Percentiles rank a stretch among this genome's conserved stretches.
phyloP scores from a whole-genome alignment of 1,140 invertebrate genomes.

The Trialeurodes vaporariorum region DNA sequence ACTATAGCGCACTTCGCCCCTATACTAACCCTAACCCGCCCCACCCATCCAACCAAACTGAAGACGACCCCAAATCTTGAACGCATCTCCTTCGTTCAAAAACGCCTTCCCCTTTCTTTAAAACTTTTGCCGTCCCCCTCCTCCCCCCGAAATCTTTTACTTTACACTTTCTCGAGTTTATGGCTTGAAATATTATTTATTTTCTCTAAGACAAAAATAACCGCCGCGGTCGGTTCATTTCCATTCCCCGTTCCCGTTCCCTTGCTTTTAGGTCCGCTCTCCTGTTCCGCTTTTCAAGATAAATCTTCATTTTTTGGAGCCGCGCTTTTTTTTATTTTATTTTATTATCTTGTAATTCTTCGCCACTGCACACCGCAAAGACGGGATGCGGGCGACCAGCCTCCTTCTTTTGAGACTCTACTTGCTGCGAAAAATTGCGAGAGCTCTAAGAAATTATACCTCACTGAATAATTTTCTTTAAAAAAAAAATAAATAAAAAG shows the following conservation, averaged over 20 bases:
- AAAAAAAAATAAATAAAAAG: too few relatives aligned
- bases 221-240: neutral
- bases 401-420: too few relatives aligned
- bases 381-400: too few relatives aligned
- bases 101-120: neutral
- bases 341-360: neutral
- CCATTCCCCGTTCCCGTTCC: too few relatives aligned
- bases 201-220: slow-evolving; percentile 1
- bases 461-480: neutral
- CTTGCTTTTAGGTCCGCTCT: neutral
- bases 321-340: neutral
- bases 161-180: neutral
- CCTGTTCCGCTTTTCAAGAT: neutral
- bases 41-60: neutral
- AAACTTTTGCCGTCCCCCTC: neutral
- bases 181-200: neutral
- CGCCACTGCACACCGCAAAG: neutral
- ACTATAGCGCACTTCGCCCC: too few relatives aligned
- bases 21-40: neutral
- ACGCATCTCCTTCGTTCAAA: too few relatives aligned
- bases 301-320: neutral
- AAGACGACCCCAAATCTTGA: neutral
- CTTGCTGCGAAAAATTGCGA: neutral
- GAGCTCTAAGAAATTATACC: too few relatives aligned
- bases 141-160: neutral